Conservation (phyloP, 2,888 invertebrate genomes). For the Cynaeus angustus region DNA sequence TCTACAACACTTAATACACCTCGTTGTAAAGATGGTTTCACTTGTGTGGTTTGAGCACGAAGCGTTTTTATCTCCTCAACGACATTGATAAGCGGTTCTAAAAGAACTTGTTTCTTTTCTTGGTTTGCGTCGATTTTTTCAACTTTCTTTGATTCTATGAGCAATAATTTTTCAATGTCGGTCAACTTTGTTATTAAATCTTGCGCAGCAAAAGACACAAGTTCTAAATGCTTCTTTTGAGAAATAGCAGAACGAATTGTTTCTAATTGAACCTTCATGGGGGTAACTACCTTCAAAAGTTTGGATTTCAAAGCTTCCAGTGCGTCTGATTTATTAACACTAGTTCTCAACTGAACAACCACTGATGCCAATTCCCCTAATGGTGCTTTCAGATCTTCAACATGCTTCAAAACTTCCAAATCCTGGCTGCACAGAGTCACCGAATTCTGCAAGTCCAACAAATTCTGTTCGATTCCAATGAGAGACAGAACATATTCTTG, state of each 20-base stretch:
- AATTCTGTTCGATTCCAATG: slow-evolving; percentile 37
- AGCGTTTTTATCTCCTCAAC: slow-evolving; percentile 22
- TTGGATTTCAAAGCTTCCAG: slow-evolving; percentile 49
- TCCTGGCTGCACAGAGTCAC: not conserved
- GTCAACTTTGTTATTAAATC: slow-evolving; percentile 37
- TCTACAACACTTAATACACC: slow-evolving; percentile 52
- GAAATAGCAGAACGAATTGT: not conserved
- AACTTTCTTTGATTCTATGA: slow-evolving; percentile 10
- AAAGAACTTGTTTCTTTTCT: slow-evolving; percentile 9
- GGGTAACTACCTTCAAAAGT: slow-evolving; percentile 1
- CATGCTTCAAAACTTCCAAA: slow-evolving; percentile 9
- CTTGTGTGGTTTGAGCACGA: not conserved
- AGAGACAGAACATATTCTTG: slow-evolving; percentile 27
- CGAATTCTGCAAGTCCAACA: not conserved
- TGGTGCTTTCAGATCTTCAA: slow-evolving; percentile 18
- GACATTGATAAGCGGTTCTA: slow-evolving; percentile 4
- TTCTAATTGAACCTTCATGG: not conserved
- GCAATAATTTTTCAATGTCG: slow-evolving; percentile 27
- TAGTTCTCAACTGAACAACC: slow-evolving; percentile 38
- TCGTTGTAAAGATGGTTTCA: slow-evolving; percentile 46
- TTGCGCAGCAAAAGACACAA: not conserved
- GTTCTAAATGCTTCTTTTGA: slow-evolving; percentile 9
- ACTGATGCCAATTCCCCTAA: slow-evolving; percentile 26
- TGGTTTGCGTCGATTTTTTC: no score
- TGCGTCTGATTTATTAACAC: slow-evolving; percentile 48